Conservation (phyloP, 2,797 vertebrate genomes). For the Sus cebifrons region DNA sequence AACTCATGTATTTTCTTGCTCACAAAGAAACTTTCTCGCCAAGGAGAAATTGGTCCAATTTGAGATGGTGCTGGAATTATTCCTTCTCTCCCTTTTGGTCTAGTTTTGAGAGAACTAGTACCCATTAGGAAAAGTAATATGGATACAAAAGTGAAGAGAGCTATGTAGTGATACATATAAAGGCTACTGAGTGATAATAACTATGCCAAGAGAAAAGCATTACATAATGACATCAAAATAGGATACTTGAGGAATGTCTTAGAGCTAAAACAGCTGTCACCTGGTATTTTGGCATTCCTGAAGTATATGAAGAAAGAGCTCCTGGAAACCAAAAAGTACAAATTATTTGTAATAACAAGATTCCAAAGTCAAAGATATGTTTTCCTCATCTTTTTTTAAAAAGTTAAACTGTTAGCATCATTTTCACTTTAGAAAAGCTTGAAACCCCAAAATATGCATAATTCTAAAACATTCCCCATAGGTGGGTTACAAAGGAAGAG, state of each 20-base stretch:
- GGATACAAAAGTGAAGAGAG: neutral
- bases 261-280: constrained; percentile 69
- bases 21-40: constrained; percentile 58
- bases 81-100: neutral
- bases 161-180: neutral
- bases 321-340: constrained; percentile 56
- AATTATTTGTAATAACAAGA: constrained; percentile 63
- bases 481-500: neutral
- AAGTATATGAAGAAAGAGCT: constrained; percentile 71
- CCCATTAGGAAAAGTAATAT: constrained; percentile 38
- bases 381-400: constrained; percentile 18
- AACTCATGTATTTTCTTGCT: constrained; percentile 54
- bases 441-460: neutral
- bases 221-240: constrained; percentile 69
- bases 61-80: constrained; percentile 6
- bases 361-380: constrained; percentile 61
- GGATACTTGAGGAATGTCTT: constrained; percentile 64
- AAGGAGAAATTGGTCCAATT: neutral
- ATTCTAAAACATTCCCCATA: neutral
- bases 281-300: constrained; percentile 66
- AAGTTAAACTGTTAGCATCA: constrained; percentile 36
- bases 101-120: constrained; percentile 33
- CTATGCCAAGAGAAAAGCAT: constrained; percentile 42
- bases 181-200: neutral
- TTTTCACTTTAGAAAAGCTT: constrained; percentile 55